Percentiles rank a stretch among this genome's conserved stretches.
Evolutionary conservation across 2,113 vertebrate genomes (phyloP).

Genomic region (Chlorocebus sabaeus): DNA sequence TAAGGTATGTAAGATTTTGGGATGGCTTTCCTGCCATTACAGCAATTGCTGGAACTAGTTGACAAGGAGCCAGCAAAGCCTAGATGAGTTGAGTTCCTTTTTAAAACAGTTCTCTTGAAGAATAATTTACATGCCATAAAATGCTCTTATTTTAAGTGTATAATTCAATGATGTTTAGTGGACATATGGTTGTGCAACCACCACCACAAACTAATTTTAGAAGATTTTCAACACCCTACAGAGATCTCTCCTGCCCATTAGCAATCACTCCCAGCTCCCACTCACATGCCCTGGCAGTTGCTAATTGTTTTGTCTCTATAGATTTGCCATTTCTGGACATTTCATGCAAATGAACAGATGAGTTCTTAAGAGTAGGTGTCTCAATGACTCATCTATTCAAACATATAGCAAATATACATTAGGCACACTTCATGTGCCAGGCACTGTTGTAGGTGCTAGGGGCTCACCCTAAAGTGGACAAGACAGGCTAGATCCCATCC

Average conservation of each 20-base stretch:
- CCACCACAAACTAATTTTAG: background rate
- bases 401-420: no score
- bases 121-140: background rate
- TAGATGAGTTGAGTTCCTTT: background rate
- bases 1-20: background rate
- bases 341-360: background rate
- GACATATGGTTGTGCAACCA: background rate
- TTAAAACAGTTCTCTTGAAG: background rate
- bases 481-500: background rate
- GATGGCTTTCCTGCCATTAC: background rate
- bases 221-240: background rate
- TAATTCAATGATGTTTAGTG: background rate
- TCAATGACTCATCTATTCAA: background rate
- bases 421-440: background rate
- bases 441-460: background rate
- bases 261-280: background rate
- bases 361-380: background rate
- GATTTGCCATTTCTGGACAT: background rate
- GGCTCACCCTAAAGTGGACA: background rate
- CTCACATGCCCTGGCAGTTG: background rate
- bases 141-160: background rate
- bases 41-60: background rate
- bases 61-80: background rate
- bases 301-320: background rate
- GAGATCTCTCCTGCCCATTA: background rate